Evolutionary conservation across 2,888 invertebrate species (phyloP).

Genomic region (Eilema caniola): DNA sequence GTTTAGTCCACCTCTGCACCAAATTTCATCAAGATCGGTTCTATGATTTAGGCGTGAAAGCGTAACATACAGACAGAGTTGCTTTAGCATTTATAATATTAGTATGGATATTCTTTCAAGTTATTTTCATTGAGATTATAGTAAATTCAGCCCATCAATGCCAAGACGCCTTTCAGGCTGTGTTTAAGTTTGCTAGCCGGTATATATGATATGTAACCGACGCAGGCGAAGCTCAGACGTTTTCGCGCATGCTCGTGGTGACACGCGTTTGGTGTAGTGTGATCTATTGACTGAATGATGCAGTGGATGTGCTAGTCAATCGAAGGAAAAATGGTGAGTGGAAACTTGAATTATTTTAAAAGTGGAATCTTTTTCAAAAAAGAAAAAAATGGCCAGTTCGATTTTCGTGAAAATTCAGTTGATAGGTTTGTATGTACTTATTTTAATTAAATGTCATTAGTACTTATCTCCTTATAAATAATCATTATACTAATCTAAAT

Average conservation of each 20-base stretch:
- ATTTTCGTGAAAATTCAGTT: background rate
- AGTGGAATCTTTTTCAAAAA: background rate
- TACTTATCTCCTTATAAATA: background rate
- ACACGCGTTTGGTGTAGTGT: slow-evolving; percentile 61
- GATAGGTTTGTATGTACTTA: background rate
- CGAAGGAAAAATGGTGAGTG: slow-evolving; percentile 63
- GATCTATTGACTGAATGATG: slow-evolving; percentile 51
- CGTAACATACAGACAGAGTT: too few species aligned
- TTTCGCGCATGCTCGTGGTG: slow-evolving; percentile 54
- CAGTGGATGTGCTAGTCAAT: slow-evolving; percentile 64
- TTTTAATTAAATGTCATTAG: background rate
- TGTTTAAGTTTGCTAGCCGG: slow-evolving; percentile 49
- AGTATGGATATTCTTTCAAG: too few species aligned
- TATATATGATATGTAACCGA: slow-evolving; percentile 63
- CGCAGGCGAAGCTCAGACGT: slow-evolving; percentile 59
- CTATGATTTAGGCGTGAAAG: too few species aligned
- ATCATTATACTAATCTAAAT: background rate
- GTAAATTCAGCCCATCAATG: slow-evolving; percentile 33
- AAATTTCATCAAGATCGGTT: too few species aligned
- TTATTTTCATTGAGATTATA: slow-evolving; percentile 17
- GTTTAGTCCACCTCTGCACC: too few species aligned
- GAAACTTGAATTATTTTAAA: background rate
- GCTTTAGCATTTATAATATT: too few species aligned
- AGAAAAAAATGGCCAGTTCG: background rate
- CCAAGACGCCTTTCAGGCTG: slow-evolving; percentile 48